A percentile compares a stretch with the other conserved stretches of the same genome.
Evolutionary conservation across 2,797 vertebrate species (phyloP).

Genomic region (Lithobates sylvaticus): DNA sequence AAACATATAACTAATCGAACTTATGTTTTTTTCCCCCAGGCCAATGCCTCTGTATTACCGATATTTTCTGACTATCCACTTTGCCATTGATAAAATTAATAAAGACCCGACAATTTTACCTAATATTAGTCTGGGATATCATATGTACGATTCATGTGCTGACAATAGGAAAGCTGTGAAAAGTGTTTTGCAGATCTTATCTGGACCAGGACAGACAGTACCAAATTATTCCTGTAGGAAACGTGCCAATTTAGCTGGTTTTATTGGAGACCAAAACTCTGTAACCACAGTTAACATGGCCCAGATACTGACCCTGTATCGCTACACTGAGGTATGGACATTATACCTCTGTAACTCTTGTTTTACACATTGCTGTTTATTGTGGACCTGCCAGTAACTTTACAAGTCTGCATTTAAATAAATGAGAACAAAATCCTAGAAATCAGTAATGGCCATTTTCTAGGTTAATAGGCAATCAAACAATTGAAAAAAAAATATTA

Average conservation of each 20-base stretch:
- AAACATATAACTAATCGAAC: no score
- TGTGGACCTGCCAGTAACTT: no score
- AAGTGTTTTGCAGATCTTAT: constrained; percentile 30
- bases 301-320: constrained; percentile 5
- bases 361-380: no score
- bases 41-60: neutral
- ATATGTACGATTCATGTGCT: constrained; percentile 18
- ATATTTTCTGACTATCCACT: constrained; percentile 13
- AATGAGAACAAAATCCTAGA: no score
- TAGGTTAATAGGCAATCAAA: no score
- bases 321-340: constrained; percentile 9
- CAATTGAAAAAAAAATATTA: no score
- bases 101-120: neutral
- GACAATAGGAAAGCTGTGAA: neutral
- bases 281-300: constrained; percentile 5
- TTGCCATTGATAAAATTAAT: constrained; percentile 17
- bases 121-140: constrained; percentile 24
- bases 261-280: constrained; percentile 27
- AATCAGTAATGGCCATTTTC: no score
- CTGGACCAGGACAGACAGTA: neutral
- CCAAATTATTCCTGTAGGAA: constrained; percentile 32
- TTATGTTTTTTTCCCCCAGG: neutral
- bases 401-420: no score
- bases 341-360: no score
- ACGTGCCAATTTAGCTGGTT: neutral